Evolutionary conservation across 1,140 invertebrate species (phyloP).

Genomic region (Drosophila orena): DNA sequence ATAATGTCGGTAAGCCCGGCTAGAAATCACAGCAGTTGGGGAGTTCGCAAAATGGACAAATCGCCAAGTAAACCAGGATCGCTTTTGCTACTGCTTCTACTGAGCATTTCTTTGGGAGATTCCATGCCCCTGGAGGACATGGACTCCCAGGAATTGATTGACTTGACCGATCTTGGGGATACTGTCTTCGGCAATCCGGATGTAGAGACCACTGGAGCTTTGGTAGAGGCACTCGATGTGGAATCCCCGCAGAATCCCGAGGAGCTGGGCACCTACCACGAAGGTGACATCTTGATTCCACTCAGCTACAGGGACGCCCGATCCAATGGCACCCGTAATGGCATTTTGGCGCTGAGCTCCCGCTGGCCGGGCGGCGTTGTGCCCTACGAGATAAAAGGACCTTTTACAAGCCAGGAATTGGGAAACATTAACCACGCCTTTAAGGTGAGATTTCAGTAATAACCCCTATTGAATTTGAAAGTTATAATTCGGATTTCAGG

Average conservation of each 20-base stretch:
- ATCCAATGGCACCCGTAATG: conserved; percentile 85
- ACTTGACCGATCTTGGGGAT: conserved; percentile 86
- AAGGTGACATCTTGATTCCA: conserved; percentile 89
- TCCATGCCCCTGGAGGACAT: conserved; percentile 29
- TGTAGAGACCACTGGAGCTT: conserved; percentile 85
- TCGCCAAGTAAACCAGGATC: conserved; percentile 7
- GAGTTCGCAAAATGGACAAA: conserved; percentile 46
- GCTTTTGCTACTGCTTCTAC: conserved; percentile 18
- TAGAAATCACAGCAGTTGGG: conserved; percentile 20
- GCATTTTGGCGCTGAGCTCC: conserved; percentile 86
- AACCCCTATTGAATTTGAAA: too few relatives aligned
- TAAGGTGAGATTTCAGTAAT: conserved; percentile 47
- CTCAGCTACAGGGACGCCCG: conserved; percentile 85
- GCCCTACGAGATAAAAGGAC: conserved; percentile 89
- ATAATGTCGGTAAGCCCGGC: conserved; percentile 21
- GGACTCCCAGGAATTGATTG: conserved; percentile 79
- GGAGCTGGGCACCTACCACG: conserved; percentile 89
- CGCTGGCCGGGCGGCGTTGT: conserved; percentile 89
- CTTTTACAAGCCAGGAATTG: conserved; percentile 86
- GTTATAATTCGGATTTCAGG: conserved; percentile 25
- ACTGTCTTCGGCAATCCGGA: conserved; percentile 86
- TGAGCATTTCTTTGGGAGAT: not conserved
- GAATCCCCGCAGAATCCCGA: conserved; percentile 89
- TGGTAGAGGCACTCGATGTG: conserved; percentile 88
- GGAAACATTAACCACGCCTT: conserved; percentile 88